Conservation (phyloP, 2,113 vertebrate genomes). For the Phylloscopus trochilus region DNA sequence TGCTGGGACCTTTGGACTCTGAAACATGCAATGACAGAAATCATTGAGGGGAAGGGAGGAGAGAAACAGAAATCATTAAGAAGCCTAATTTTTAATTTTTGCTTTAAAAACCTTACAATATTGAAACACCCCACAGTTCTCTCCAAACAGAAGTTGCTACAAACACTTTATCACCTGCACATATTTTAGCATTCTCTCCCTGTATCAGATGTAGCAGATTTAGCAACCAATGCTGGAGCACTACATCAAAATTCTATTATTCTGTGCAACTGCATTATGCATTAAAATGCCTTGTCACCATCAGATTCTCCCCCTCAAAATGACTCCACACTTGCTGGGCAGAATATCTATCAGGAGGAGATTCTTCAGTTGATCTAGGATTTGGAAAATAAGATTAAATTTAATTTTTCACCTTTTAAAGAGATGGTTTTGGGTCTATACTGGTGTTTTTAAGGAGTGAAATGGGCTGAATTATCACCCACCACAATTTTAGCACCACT, state of each 20-base stretch:
- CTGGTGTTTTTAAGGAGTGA: background rate
- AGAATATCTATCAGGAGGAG: conserved; percentile 22
- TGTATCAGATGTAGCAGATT: conserved; percentile 37
- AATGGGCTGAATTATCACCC: background rate
- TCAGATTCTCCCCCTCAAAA: conserved; percentile 26
- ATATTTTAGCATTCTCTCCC: conserved; percentile 31
- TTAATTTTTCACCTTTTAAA: background rate
- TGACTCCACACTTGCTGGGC: background rate
- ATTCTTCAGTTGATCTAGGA: background rate
- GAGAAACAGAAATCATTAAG: conserved; percentile 40
- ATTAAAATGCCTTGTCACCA: conserved; percentile 45
- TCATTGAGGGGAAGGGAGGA: background rate
- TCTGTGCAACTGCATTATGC: conserved; percentile 33
- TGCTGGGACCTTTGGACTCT: conserved; percentile 64
- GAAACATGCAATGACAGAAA: conserved; percentile 49
- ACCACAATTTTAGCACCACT: background rate
- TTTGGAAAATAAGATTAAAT: background rate
- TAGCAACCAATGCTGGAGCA: conserved; percentile 11
- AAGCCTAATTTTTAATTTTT: background rate
- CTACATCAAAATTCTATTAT: conserved; percentile 61
- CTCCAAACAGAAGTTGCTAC: background rate
- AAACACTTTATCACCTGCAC: conserved; percentile 3
- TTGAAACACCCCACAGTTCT: background rate
- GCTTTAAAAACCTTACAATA: background rate
- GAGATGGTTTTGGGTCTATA: background rate